Base-by-base conservation (phyloP, 2,113 vertebrate genomes). In the Calonectris borealis region DNA sequence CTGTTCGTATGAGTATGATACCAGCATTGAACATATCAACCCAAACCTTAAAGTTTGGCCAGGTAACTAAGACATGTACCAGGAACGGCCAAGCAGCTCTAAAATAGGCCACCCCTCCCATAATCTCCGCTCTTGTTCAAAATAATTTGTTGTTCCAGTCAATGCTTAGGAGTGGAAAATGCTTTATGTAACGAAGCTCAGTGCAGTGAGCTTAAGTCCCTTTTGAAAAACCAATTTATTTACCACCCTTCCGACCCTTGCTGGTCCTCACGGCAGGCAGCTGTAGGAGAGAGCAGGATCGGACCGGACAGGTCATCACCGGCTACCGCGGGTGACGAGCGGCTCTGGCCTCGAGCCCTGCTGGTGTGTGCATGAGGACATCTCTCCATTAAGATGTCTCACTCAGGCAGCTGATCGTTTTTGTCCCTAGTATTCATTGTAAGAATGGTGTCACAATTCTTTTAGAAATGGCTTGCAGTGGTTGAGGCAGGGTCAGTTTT, bases 301-400 rank as follows among this genome's bases (percentile, higher is more conserved):
- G 11, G 86, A 60, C 29, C 14, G 2, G 10, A 17, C 0, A 4
- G 10, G 12, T 48, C 4, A 0, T 38, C 36, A 52, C 4, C 0
- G 1, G 20, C 13, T 38, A 65, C 2, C 2, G 0, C 0, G 1
- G 20, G 11, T 27, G n/a, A 73, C 0, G 1, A 68, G 34, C 3
- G 0, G 46, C 44, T 58, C 69, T 2, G 2, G 17, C 20, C 72
- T n/a, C 0, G 3, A 68, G 42, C 77, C 3, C 15, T 32, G 6
- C 29, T n/a, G 0, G 0, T 0, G 1, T 8, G 16, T 38, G 10
- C 6, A 2, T 25, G 34, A 68, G 32, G 70, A 71, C 6, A 42
- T 10, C 10, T 27, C 29, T 18, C 38, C 6, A 3, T 7, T 60
- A 48, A 76, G 26, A 21, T 26, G 13, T 7, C 29, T 57, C 55